Evolutionary conservation across 1,140 invertebrate genomes (phyloP).

Genomic region (Periplaneta americana): DNA sequence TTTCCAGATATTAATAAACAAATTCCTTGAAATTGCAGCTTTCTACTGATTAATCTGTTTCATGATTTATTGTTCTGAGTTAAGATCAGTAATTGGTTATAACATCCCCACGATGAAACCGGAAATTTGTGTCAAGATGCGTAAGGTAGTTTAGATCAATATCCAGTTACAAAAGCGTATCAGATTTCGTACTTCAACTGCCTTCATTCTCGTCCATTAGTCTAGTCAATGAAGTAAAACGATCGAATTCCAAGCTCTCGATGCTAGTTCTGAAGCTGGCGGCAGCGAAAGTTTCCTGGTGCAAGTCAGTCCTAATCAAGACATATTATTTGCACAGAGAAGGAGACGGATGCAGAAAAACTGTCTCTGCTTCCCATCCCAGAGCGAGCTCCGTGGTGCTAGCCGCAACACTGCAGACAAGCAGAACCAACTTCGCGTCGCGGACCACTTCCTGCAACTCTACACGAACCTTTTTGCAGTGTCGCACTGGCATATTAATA

Average conservation of each 20-base stretch:
- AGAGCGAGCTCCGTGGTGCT: not conserved
- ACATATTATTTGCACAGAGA: not conserved
- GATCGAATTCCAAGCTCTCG: not conserved
- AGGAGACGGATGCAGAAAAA: not conserved
- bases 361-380: not conserved
- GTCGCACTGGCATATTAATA: not conserved
- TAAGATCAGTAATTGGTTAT: too few species aligned
- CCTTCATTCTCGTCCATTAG: not conserved
- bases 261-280: not conserved
- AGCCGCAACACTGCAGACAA: not conserved
- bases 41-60: too few species aligned
- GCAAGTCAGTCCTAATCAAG: not conserved
- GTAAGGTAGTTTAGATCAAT: too few species aligned
- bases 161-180: not conserved
- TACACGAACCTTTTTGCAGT: not conserved
- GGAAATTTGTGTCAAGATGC: too few species aligned
- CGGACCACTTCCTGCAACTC: not conserved
- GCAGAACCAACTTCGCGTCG: not conserved
- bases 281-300: not conserved
- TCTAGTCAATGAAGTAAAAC: not conserved
- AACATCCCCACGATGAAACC: too few species aligned
- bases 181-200: not conserved
- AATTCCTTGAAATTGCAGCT: too few species aligned
- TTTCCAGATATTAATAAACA: too few species aligned
- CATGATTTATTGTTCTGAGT: too few species aligned